Conservation (phyloP, 2,888 invertebrate species). For the Teinopalpus imperialis region DNA sequence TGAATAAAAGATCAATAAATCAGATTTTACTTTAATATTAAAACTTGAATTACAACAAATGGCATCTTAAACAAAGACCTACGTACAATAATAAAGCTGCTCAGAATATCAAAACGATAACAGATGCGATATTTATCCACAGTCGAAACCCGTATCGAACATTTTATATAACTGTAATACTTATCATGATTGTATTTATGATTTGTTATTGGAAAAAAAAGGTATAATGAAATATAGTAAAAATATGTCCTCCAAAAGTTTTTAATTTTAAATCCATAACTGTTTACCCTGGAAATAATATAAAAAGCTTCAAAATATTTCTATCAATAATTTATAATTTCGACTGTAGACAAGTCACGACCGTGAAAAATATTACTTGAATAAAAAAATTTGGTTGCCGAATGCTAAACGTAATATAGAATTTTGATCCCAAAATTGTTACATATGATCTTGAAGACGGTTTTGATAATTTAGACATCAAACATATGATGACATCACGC, state of each 20-base stretch:
- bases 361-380: slow-evolving; percentile 10
- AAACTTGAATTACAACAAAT: slow-evolving; percentile 82
- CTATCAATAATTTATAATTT: too few species aligned
- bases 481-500: slow-evolving; percentile 32
- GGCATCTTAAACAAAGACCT: slow-evolving; percentile 70
- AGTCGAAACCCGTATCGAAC: too few species aligned
- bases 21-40: slow-evolving; percentile 76
- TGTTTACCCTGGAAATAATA: too few species aligned
- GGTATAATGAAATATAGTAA: too few species aligned
- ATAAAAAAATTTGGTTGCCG: slow-evolving; percentile 46
- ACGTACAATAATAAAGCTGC: slow-evolving; percentile 80
- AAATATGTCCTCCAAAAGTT: too few species aligned
- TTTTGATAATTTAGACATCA: not conserved
- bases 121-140: slow-evolving; percentile 30
- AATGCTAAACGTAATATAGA: slow-evolving; percentile 40
- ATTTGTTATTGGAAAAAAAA: too few species aligned
- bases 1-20: slow-evolving; percentile 47
- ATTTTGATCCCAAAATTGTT: slow-evolving; percentile 70
- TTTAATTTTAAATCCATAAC: too few species aligned
- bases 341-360: too few species aligned
- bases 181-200: not conserved
- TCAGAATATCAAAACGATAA: slow-evolving; percentile 54
- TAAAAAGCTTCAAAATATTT: too few species aligned
- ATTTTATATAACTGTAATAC: too few species aligned
- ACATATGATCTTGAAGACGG: slow-evolving; percentile 23